Conservation (phyloP, 2,797 vertebrate species). For the Petrocephalus sullivani region DNA sequence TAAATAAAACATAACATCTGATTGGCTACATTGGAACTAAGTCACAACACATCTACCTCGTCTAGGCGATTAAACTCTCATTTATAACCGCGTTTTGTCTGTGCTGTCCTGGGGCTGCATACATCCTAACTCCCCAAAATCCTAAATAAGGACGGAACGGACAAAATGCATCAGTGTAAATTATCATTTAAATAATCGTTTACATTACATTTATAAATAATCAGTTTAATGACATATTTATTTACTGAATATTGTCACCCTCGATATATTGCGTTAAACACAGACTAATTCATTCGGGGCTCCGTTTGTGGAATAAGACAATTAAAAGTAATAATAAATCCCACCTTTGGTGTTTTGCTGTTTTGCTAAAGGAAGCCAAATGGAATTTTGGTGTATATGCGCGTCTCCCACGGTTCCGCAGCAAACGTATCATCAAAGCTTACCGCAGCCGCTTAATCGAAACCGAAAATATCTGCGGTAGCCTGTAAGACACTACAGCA, state of each 20-base stretch:
- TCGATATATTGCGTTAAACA: not conserved
- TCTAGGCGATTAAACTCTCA: no score
- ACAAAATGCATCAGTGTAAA: no score
- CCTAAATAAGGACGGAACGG: no score
- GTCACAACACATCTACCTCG: no score
- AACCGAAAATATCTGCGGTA: not conserved
- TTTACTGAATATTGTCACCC: not conserved
- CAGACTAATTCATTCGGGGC: not conserved
- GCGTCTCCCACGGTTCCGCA: not conserved
- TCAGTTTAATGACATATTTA: not conserved
- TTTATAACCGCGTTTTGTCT: no score
- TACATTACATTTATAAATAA: not conserved
- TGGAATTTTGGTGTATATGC: not conserved
- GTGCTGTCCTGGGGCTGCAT: no score
- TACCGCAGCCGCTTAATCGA: not conserved
- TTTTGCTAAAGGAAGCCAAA: not conserved
- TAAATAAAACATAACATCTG: no score
- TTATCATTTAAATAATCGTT: not conserved
- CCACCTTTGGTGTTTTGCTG: not conserved
- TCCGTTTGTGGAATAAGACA: not conserved
- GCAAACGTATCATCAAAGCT: not conserved
- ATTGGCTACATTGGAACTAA: no score
- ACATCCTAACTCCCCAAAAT: no score
- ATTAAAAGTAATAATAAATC: not conserved
- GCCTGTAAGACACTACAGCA: not conserved